Evolutionary conservation across 2,113 vertebrate genomes (phyloP).

Genomic region (Strix aluco): DNA sequence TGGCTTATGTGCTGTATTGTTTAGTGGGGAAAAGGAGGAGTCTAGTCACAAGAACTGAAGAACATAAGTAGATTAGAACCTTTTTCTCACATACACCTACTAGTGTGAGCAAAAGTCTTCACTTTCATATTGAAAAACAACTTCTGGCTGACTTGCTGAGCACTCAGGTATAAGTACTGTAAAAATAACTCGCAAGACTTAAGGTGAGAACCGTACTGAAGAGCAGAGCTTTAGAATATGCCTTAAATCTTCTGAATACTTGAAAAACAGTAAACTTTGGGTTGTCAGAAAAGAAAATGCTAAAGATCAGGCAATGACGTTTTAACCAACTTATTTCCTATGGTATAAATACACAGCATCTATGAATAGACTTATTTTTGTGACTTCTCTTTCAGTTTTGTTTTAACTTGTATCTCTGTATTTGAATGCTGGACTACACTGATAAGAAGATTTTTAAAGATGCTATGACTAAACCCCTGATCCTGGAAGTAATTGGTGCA

Average conservation of each 20-base stretch:
- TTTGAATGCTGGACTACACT: background rate
- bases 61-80: background rate
- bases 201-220: background rate
- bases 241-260: background rate
- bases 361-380: background rate
- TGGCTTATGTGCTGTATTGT: fast-evolving
- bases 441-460: background rate
- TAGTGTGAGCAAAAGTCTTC: background rate
- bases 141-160: background rate
- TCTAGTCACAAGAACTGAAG: background rate
- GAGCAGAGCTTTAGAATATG: background rate
- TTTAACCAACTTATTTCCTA: background rate
- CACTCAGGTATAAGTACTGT: background rate
- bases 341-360: background rate
- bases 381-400: background rate
- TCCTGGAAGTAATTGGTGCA: background rate
- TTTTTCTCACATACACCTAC: background rate
- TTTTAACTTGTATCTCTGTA: background rate
- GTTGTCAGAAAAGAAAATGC: background rate
- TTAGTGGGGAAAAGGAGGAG: background rate
- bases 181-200: background rate
- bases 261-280: background rate
- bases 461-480: background rate
- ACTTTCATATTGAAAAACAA: background rate
- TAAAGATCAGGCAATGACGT: background rate